Percentiles rank a stretch among this genome's conserved stretches.
Evolutionary conservation across 2,113 vertebrate species (phyloP).

Genomic region (Macquaria ambigua): DNA sequence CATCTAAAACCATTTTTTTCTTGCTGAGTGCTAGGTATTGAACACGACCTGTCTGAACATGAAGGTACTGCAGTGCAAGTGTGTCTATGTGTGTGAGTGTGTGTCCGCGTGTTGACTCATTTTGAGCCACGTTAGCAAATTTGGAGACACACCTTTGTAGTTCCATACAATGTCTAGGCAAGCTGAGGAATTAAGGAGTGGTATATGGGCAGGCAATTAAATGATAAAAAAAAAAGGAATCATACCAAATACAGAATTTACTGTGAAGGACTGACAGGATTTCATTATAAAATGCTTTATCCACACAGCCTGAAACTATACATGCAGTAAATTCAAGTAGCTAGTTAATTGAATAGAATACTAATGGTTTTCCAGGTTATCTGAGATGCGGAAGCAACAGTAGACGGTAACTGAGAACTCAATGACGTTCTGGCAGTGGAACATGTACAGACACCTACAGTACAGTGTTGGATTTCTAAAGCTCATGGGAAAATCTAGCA

Average conservation of each 20-base stretch:
- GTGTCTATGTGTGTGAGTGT: slow-evolving; percentile 22
- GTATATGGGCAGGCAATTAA: slow-evolving; percentile 51
- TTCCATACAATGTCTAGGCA: slow-evolving; percentile 75
- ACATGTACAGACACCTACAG: slow-evolving; percentile 32
- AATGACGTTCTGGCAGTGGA: slow-evolving; percentile 1
- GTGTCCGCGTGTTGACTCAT: slow-evolving; percentile 53
- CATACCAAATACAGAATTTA: not conserved
- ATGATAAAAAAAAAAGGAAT: slow-evolving; percentile 35
- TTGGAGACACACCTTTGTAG: slow-evolving; percentile 80
- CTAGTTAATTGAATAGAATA: not conserved
- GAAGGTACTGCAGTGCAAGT: slow-evolving; percentile 56
- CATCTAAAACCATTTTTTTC: slow-evolving; percentile 38
- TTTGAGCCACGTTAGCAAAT: slow-evolving; percentile 67
- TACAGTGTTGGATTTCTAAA: slow-evolving; percentile 24
- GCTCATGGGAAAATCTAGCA: slow-evolving; percentile 57
- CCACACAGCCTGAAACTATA: not conserved
- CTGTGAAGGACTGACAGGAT: not conserved
- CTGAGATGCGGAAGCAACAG: slow-evolving; percentile 33
- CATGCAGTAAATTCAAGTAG: not conserved
- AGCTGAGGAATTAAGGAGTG: slow-evolving; percentile 83
- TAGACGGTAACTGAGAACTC: slow-evolving; percentile 10
- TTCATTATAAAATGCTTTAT: not conserved
- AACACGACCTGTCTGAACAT: slow-evolving; percentile 73
- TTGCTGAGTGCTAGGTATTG: not conserved
- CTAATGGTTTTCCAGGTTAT: slow-evolving; percentile 9